phyloP scores from a whole-genome alignment of 2,113 vertebrate genomes.

The Malurus cyaneus region DNA sequence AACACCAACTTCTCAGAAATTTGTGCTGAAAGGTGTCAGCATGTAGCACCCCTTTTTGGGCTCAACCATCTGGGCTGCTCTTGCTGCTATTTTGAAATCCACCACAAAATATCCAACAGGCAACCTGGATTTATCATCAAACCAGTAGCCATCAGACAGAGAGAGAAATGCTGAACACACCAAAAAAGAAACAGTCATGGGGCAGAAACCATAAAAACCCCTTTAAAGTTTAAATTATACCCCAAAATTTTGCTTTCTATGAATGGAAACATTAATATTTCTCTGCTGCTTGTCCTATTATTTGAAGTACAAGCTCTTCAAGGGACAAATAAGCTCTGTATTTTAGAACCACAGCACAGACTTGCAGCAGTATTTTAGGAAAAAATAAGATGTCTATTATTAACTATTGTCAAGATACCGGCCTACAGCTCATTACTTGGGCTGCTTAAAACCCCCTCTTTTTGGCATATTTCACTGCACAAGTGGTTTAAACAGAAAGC shows the following conservation, averaged over 20 bases:
- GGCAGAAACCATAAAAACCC: not conserved
- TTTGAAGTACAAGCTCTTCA: not conserved
- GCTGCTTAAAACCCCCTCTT: slow-evolving; percentile 31
- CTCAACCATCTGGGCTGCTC: not conserved
- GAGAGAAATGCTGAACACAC: not conserved
- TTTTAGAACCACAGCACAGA: slow-evolving; percentile 32
- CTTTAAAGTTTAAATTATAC: not conserved
- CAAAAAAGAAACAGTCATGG: not conserved
- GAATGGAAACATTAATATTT: not conserved
- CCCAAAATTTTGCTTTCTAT: not conserved
- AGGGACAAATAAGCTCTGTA: slow-evolving; percentile 12
- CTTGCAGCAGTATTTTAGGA: slow-evolving; percentile 31
- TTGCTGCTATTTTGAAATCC: not conserved
- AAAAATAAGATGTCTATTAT: slow-evolving; percentile 45
- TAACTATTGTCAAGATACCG: slow-evolving; percentile 47
- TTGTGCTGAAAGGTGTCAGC: not conserved
- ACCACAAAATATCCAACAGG: not conserved
- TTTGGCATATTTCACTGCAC: not conserved
- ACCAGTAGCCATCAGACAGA: not conserved
- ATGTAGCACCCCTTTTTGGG: not conserved
- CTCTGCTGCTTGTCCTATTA: not conserved
- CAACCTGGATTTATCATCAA: not conserved
- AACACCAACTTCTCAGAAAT: not conserved
- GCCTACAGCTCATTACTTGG: slow-evolving; percentile 44
- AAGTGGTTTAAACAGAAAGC: slow-evolving; percentile 12